Conservation (phyloP, 2,113 vertebrate genomes). For the Elanus axillaris region DNA sequence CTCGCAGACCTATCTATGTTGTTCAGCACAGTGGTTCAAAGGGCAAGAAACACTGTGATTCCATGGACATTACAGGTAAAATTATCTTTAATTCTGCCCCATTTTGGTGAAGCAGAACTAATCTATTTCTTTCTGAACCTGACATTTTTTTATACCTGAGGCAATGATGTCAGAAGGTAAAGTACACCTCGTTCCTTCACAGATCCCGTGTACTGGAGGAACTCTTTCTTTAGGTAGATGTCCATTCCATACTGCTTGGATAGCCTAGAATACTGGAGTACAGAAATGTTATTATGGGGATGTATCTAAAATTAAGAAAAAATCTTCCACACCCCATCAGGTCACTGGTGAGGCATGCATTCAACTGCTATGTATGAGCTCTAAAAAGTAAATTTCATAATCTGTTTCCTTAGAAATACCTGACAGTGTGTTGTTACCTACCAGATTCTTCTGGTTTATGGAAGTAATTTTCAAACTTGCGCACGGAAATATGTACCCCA, state of each 20-base stretch:
- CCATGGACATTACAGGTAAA: background rate
- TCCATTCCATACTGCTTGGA: conserved; percentile 91
- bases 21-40: background rate
- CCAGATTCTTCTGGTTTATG: background rate
- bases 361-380: background rate
- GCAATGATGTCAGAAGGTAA: conserved; percentile 80
- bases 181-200: conserved; percentile 87
- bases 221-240: conserved; percentile 90
- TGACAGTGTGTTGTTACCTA: background rate
- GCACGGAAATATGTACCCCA: background rate
- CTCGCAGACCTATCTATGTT: background rate
- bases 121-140: background rate
- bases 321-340: background rate
- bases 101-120: background rate
- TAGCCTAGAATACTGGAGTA: conserved; percentile 84
- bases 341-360: background rate
- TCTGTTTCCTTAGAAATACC: background rate
- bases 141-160: conserved; percentile 71
- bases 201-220: conserved; percentile 87
- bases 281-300: background rate
- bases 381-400: background rate
- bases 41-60: background rate
- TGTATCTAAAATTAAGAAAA: background rate
- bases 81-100: background rate
- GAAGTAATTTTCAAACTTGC: background rate